These are phyloP conservation scores for Eospalax fontanierii DNA, from an alignment of 2,797 vertebrate genomes.

Conservation along the genomic window DNA sequence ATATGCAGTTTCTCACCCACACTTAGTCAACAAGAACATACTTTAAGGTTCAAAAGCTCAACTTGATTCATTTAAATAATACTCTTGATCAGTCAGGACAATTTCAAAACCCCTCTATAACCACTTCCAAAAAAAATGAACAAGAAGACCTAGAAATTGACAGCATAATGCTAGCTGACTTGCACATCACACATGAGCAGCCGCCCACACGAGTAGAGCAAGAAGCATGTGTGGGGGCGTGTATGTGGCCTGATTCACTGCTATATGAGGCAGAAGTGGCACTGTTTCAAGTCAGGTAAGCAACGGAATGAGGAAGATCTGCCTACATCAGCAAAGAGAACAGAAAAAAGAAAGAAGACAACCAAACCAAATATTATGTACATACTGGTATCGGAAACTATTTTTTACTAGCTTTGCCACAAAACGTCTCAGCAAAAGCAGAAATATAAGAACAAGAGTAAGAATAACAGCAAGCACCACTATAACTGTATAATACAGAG, in stretches of 20 bases:
- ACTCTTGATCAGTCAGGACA: slow-evolving; percentile 36
- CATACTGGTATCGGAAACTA: slow-evolving; percentile 21
- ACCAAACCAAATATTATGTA: slow-evolving; percentile 34
- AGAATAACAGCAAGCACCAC: slow-evolving; percentile 49
- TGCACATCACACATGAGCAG: slow-evolving; percentile 73
- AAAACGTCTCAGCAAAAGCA: slow-evolving; percentile 55
- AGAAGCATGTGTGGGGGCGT: slow-evolving; percentile 65
- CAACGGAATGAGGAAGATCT: slow-evolving; percentile 68
- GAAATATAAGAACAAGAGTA: slow-evolving; percentile 69
- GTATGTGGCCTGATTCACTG: slow-evolving; percentile 68
- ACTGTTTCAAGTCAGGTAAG: slow-evolving; percentile 77
- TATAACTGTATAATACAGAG: slow-evolving; percentile 55
- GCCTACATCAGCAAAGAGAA: slow-evolving; percentile 21
- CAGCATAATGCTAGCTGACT: slow-evolving; percentile 64
- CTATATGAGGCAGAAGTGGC: slow-evolving; percentile 72
- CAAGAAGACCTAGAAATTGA: slow-evolving; percentile 66
- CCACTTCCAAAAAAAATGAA: slow-evolving; percentile 73
- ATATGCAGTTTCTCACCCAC: slow-evolving; percentile 61
- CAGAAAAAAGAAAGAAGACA: neutral
- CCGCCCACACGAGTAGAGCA: slow-evolving; percentile 65
- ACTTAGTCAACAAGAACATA: neutral
- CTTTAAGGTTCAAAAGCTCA: slow-evolving; percentile 61
- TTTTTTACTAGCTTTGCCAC: slow-evolving; percentile 48
- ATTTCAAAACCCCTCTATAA: slow-evolving; percentile 62
- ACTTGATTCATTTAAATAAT: slow-evolving; percentile 65